These are phyloP conservation scores for Drosophila siamana DNA, from an alignment of 2,888 invertebrate genomes.

Conservation along the genomic window DNA sequence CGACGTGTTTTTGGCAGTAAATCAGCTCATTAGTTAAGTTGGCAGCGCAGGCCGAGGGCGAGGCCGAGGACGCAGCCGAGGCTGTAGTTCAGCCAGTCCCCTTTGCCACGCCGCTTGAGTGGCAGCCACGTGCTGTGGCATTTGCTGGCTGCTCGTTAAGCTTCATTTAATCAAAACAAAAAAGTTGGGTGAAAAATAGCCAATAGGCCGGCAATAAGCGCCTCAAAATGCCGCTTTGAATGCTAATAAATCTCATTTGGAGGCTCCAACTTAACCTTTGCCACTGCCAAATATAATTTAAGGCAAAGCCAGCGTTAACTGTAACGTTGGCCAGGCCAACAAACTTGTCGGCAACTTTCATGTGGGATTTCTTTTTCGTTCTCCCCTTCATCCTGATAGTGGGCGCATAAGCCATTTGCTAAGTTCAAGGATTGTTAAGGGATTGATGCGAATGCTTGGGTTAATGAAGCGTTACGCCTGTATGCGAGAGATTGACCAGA, in stretches of 20 bases:
- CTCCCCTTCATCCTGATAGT: constrained; percentile 13
- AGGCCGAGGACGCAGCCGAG: too few relatives aligned
- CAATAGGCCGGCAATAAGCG: constrained; percentile 63
- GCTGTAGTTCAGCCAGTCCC: neutral
- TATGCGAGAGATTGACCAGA: constrained; percentile 15
- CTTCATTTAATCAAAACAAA: constrained; percentile 84
- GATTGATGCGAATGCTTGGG: constrained; percentile 46
- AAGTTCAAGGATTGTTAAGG: constrained; percentile 34
- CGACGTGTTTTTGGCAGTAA: constrained; percentile 75
- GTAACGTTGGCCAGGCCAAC: neutral
- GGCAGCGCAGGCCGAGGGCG: constrained; percentile 32
- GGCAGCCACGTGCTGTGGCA: constrained; percentile 33
- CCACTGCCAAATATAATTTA: constrained; percentile 64
- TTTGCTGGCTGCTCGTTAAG: constrained; percentile 69
- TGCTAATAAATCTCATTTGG: constrained; percentile 82
- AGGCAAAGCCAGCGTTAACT: constrained; percentile 27
- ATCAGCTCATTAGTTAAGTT: constrained; percentile 83
- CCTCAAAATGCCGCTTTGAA: constrained; percentile 79
- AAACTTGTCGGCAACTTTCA: constrained; percentile 51
- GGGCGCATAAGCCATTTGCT: constrained; percentile 47
- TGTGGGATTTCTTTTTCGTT: constrained; percentile 20
- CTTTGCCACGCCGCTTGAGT: constrained; percentile 14
- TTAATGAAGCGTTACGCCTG: constrained; percentile 62
- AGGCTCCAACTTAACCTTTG: constrained; percentile 70
- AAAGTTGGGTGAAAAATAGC: constrained; percentile 79